Base-by-base conservation (phyloP, 2,113 vertebrate genomes). In the Ranitomeya variabilis region DNA sequence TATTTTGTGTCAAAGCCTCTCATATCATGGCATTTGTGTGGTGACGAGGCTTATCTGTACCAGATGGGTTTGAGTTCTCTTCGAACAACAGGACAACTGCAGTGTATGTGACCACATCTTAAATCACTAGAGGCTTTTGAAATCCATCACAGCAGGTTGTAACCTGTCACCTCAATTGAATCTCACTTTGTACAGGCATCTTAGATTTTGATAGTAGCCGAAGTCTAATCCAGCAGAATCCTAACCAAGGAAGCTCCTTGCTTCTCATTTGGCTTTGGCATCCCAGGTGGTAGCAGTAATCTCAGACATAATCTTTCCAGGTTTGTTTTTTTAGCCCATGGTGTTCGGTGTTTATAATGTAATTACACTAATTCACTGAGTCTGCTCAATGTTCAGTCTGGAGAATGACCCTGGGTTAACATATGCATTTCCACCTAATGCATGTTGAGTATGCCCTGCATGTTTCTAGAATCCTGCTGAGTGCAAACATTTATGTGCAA, bases 311-410 rank as follows among this genome's bases (percentile, higher is more conserved):
- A 52, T 82, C 37, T 55, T 66, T 71, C 11, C 18, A 45, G 59
- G 62, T 71, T 18, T 18, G 76, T 21, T 31, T 69, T 45, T 64
- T 16, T 51, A 14, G 85, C 8, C 19, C 18, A 69, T 62, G 62
- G 71, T 31, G 54, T 8, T 64, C 37, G 51, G 60, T 57, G 23
- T 12, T 85, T n/a, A 11, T 60, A 79, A 21, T 52, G 52, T 89
- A 79, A 86, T 86, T 86, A 80, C 74, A 67, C 64, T 23, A 60
- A 78, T 86, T 86, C 74, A 79, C 85, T 54, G 85, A 86, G 45
- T 11, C 7, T 55, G 45, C 85, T 86, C 85, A 9, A 59, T 66
- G 60, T 55, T 64, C 57, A 54, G 19, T 79, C 71, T 78, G 54
- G 37, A 86, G 73, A 78, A 51, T 78, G 62, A 86, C 85, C 59